A percentile compares a stretch with the other conserved stretches of the same genome.
Evolutionary conservation across 2,113 vertebrate genomes (phyloP).

Genomic region (Colius striatus): DNA sequence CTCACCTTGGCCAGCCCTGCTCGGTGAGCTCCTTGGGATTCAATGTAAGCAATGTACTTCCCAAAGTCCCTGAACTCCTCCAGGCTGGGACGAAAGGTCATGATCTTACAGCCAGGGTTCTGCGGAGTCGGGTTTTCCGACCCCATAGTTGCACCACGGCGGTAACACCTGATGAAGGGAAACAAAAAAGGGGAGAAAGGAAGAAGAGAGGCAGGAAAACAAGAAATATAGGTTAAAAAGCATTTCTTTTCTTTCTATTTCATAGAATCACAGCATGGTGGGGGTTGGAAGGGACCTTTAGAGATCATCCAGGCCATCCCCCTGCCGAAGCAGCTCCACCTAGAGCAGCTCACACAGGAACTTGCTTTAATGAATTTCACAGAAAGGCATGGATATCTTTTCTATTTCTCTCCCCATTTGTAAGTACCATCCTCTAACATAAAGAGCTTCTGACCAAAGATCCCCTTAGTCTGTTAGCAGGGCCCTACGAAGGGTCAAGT

Average conservation of each 20-base stretch:
- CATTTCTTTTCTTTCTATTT: too few relatives aligned
- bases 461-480: background rate
- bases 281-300: too few relatives aligned
- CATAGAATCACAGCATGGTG: too few relatives aligned
- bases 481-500: background rate
- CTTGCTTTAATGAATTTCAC: background rate
- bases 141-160: conserved; percentile 67
- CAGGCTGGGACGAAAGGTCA: conserved; percentile 94
- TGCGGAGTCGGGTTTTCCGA: conserved; percentile 78
- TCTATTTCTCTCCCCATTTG: background rate
- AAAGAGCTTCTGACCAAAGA: background rate
- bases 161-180: background rate
- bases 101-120: conserved; percentile 94
- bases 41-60: conserved; percentile 92
- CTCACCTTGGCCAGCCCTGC: conserved; percentile 94
- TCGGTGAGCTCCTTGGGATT: conserved; percentile 93
- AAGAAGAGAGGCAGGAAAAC: background rate
- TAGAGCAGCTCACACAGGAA: too few relatives aligned
- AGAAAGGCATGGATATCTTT: background rate
- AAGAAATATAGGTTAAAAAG: background rate
- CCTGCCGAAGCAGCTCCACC: too few relatives aligned
- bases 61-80: conserved; percentile 95
- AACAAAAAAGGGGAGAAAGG: background rate
- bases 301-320: too few relatives aligned
- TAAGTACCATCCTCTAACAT: background rate